Evolutionary conservation across 2,797 vertebrate species (phyloP).

Genomic region (Brotula barbata): DNA sequence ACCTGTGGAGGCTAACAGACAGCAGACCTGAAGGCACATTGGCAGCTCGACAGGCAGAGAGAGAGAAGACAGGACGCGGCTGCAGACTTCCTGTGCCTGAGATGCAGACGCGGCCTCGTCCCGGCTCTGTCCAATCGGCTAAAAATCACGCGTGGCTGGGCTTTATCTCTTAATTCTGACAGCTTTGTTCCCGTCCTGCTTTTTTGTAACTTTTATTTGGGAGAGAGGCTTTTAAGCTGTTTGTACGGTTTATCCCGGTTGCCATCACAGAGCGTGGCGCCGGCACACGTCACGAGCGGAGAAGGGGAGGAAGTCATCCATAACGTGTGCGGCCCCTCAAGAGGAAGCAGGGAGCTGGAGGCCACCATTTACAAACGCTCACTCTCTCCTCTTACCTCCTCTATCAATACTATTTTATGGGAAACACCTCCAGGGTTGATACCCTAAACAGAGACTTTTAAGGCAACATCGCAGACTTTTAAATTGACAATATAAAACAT

Average conservation of each 20-base stretch:
- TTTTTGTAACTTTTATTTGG: slow-evolving; percentile 9
- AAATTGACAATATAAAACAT: slow-evolving; percentile 66
- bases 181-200: slow-evolving; percentile 46
- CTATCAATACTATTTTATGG: slow-evolving; percentile 70
- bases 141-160: slow-evolving; percentile 51
- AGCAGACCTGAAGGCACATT: slow-evolving; percentile 24
- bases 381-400: slow-evolving; percentile 44
- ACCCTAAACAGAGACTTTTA: slow-evolving; percentile 78
- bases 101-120: slow-evolving; percentile 29
- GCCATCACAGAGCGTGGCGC: slow-evolving; percentile 73
- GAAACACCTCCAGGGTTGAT: slow-evolving; percentile 64
- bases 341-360: slow-evolving; percentile 57
- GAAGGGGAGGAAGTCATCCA: slow-evolving; percentile 70
- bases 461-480: slow-evolving; percentile 65
- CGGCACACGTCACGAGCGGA: slow-evolving; percentile 50
- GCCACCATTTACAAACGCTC: slow-evolving; percentile 62
- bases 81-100: slow-evolving; percentile 51
- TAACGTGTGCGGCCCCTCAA: slow-evolving; percentile 65
- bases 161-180: slow-evolving; percentile 61
- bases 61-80: slow-evolving; percentile 43
- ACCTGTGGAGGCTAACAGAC: slow-evolving; percentile 23
- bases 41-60: slow-evolving; percentile 44
- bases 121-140: slow-evolving; percentile 36
- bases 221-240: slow-evolving; percentile 74
- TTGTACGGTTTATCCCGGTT: slow-evolving; percentile 71